phyloP scores from a whole-genome alignment of 1,140 invertebrate species.

The Caenorhabditis latens region DNA sequence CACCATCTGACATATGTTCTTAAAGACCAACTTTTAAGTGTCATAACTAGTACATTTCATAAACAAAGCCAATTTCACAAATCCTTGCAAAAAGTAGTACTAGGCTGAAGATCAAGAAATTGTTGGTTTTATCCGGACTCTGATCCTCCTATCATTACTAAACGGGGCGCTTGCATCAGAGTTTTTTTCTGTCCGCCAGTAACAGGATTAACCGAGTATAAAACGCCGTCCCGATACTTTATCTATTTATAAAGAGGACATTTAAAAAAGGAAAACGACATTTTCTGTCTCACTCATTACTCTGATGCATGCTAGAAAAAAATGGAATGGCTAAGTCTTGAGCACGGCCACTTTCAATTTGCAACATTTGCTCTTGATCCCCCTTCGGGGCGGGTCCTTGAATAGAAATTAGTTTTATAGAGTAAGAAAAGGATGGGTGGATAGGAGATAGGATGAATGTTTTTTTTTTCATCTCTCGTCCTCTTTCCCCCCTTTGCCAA shows the following conservation, averaged over 20 bases:
- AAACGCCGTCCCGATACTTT: background rate
- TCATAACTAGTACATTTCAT: background rate
- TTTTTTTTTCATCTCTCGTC: background rate
- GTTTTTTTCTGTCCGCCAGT: background rate
- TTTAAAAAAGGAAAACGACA: background rate
- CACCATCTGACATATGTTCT: background rate
- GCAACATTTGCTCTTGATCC: slow-evolving; percentile 41
- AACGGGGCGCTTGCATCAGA: background rate
- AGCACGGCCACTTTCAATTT: slow-evolving; percentile 44
- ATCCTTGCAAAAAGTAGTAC: background rate
- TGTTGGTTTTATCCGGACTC: background rate
- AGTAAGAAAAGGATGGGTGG: slow-evolving; percentile 3
- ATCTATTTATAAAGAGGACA: slow-evolving; percentile 34
- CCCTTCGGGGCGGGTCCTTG: slow-evolving; percentile 29
- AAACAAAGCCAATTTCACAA: slow-evolving; percentile 6
- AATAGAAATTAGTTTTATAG: slow-evolving; percentile 52
- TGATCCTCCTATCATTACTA: background rate
- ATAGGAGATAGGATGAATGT: slow-evolving; percentile 16
- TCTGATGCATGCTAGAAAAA: background rate
- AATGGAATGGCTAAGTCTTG: background rate
- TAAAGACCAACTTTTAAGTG: background rate
- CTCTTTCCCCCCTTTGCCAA: background rate
- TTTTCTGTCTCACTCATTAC: slow-evolving; percentile 33
- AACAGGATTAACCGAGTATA: slow-evolving; percentile 11
- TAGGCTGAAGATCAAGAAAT: background rate